Percentiles rank a stretch among this genome's conserved stretches.
phyloP scores from a whole-genome alignment of 2,797 vertebrate genomes.

The Petrocephalus schoutedeni region DNA sequence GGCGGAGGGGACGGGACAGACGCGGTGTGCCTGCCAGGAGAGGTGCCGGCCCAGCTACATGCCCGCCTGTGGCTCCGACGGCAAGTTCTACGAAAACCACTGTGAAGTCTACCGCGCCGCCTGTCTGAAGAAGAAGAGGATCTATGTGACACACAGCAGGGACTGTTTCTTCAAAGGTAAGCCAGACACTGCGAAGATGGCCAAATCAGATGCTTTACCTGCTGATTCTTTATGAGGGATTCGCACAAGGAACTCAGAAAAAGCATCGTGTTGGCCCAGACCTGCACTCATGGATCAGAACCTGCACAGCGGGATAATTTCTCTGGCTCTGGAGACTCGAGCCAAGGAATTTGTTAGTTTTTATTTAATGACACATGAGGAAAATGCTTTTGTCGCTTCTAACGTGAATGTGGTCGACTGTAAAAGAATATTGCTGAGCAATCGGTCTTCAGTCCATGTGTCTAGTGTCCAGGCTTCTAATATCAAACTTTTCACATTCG shows the following conservation, averaged over 20 bases:
- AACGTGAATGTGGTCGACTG: neutral
- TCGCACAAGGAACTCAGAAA: neutral
- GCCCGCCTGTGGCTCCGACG: conserved; percentile 88
- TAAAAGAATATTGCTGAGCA: neutral
- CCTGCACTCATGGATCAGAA: neutral
- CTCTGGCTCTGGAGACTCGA: neutral
- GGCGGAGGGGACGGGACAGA: conserved; percentile 61
- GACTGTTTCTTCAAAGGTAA: conserved; percentile 96
- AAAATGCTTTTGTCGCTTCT: neutral
- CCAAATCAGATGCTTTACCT: neutral
- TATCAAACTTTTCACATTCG: neutral
- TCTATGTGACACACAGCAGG: conserved; percentile 79
- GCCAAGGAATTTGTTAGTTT: neutral
- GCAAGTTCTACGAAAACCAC: conserved; percentile 88
- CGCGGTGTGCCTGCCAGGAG: conserved; percentile 76
- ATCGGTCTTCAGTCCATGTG: neutral
- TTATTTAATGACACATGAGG: neutral
- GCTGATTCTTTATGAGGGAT: neutral
- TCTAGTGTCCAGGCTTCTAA: neutral
- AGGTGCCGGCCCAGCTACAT: conserved; percentile 75
- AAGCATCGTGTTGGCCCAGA: neutral
- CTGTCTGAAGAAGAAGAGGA: conserved; percentile 75
- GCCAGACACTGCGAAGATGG: neutral
- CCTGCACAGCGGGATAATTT: neutral
- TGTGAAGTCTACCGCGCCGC: conserved; percentile 84